Conservation (phyloP, 2,113 vertebrate genomes). For the Brachyistius frenatus region DNA sequence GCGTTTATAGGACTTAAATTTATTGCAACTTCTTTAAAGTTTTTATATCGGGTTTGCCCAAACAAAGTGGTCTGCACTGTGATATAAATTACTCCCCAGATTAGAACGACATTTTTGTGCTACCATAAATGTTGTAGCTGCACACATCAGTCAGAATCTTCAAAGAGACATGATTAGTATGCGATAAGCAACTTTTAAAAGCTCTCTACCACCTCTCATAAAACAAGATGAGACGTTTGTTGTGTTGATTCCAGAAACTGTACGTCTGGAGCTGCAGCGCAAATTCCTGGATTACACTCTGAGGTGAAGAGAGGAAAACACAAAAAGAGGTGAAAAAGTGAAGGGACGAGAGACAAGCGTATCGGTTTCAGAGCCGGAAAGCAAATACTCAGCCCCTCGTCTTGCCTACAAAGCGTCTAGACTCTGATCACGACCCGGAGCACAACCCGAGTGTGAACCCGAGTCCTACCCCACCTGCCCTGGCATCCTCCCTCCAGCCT, state of each 20-base stretch:
- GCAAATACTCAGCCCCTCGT: slow-evolving; percentile 33
- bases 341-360: slow-evolving; percentile 11
- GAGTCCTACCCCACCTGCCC: slow-evolving; percentile 8
- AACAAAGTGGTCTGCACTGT: background rate
- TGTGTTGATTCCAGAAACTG: slow-evolving; percentile 18
- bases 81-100: slow-evolving; percentile 2
- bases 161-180: background rate
- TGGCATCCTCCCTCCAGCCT: slow-evolving; percentile 2
- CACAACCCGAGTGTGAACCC: slow-evolving; percentile 38
- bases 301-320: slow-evolving; percentile 1
- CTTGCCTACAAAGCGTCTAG: slow-evolving; percentile 60
- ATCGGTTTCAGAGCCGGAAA: slow-evolving; percentile 40
- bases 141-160: background rate
- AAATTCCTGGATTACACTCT: slow-evolving; percentile 37
- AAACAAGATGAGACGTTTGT: slow-evolving; percentile 21
- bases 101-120: background rate
- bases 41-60: background rate
- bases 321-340: slow-evolving; percentile 11
- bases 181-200: background rate
- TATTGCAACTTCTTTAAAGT: no score
- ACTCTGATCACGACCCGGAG: slow-evolving; percentile 30
- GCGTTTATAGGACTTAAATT: no score
- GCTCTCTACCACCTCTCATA: background rate
- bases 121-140: background rate
- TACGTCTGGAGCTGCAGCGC: background rate